Conservation (phyloP, 2,113 vertebrate species). For the Solea solea region DNA sequence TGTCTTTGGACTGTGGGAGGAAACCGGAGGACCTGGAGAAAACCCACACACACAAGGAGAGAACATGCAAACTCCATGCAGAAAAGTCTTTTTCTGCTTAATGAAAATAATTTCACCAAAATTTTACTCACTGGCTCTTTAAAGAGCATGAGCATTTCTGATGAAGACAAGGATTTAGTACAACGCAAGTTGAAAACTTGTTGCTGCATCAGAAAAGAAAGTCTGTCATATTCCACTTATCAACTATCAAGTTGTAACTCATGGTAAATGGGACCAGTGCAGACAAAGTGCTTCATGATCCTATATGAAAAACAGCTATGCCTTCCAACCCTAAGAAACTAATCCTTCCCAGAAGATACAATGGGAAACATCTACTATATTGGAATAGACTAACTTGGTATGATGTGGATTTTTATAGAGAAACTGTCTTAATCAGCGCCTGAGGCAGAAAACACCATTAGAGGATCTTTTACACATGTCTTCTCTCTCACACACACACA, state of each 20-base stretch:
- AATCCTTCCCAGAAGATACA: slow-evolving; percentile 7
- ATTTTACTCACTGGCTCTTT: not conserved
- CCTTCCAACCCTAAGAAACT: not conserved
- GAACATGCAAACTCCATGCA: no score
- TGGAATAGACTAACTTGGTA: slow-evolving; percentile 6
- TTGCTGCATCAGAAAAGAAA: not conserved
- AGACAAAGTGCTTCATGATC: slow-evolving; percentile 2
- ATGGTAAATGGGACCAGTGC: not conserved
- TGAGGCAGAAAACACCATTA: slow-evolving; percentile 48
- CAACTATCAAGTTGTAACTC: not conserved
- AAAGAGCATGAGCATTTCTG: not conserved
- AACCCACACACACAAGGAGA: no score
- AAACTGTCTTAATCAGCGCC: slow-evolving; percentile 66
- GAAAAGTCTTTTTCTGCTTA: no score
- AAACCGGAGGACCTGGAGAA: no score
- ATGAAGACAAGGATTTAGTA: not conserved
- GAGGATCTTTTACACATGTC: slow-evolving; percentile 47
- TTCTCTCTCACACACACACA: slow-evolving; percentile 41
- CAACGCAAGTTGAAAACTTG: not conserved
- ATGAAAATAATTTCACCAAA: no score
- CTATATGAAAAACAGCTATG: no score
- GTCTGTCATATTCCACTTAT: not conserved
- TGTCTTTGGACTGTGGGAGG: no score
- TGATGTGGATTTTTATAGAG: slow-evolving; percentile 44
- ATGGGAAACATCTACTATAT: not conserved